These are phyloP conservation scores for Epirrhoe tristata DNA, from an alignment of 2,888 invertebrate genomes.

Conservation along the genomic window DNA sequence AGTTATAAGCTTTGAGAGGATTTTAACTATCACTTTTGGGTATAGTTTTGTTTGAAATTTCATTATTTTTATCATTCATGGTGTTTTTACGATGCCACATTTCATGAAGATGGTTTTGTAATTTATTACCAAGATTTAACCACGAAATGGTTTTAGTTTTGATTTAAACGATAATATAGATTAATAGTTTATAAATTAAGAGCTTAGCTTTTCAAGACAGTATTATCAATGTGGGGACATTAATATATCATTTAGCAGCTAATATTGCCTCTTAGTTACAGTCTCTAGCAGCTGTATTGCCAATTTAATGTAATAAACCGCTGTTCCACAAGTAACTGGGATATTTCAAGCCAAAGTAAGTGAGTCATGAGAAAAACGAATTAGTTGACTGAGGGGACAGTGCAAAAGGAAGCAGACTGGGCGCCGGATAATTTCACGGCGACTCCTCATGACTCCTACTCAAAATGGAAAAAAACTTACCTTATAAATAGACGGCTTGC, in stretches of 20 bases:
- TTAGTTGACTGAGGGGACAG: constrained; percentile 61
- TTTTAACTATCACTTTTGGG: constrained; percentile 34
- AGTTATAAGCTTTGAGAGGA: constrained; percentile 33
- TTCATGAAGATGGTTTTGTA: constrained; percentile 28
- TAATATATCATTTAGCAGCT: constrained; percentile 30
- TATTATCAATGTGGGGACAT: constrained; percentile 13
- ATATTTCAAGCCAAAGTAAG: constrained; percentile 67
- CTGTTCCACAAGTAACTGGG: constrained; percentile 45
- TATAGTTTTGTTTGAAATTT: constrained; percentile 22
- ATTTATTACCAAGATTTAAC: constrained; percentile 26
- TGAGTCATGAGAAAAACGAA: constrained; percentile 78
- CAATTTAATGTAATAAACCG: constrained; percentile 48
- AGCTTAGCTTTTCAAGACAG: not conserved
- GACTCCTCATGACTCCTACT: constrained; percentile 58
- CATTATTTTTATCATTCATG: constrained; percentile 24
- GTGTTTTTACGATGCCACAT: constrained; percentile 28
- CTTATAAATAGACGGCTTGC: constrained; percentile 71
- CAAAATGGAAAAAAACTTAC: constrained; percentile 75
- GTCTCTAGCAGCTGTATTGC: constrained; percentile 33
- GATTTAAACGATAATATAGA: constrained; percentile 11
- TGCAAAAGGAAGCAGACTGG: constrained; percentile 70
- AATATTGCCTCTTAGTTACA: constrained; percentile 31
- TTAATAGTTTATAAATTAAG: not conserved
- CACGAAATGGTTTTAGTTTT: constrained; percentile 23
- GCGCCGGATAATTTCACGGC: constrained; percentile 80